Percentiles rank a stretch among this genome's conserved stretches.
phyloP scores from a whole-genome alignment of 2,888 invertebrate species.

The Autographa gamma region DNA sequence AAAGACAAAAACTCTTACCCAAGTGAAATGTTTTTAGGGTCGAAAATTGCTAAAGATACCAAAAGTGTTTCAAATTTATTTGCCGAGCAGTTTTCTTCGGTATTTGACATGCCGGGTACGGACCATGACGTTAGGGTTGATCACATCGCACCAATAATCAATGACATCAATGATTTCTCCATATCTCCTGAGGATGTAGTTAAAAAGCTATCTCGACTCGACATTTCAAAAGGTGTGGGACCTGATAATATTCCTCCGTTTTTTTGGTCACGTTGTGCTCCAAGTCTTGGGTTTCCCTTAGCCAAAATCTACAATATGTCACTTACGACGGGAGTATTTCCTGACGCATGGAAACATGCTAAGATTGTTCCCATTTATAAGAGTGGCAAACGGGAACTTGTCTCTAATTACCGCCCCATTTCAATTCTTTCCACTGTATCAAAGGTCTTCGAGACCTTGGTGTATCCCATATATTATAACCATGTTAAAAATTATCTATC shows the following conservation, averaged over 20 bases:
- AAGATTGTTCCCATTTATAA: conserved; percentile 40
- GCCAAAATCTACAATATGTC: conserved; percentile 38
- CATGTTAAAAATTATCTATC: conserved; percentile 23
- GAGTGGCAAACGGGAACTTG: conserved; percentile 26
- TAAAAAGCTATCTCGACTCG: conserved; percentile 3
- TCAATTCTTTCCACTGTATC: conserved; percentile 16
- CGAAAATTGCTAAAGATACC: too few species aligned
- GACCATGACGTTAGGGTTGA: too few species aligned
- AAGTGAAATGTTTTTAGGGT: too few species aligned
- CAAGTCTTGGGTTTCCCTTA: conserved; percentile 6
- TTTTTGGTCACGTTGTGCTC: conserved; percentile 15
- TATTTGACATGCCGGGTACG: too few species aligned
- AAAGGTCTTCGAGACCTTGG: conserved; percentile 33
- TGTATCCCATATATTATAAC: conserved; percentile 10
- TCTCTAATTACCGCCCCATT: conserved; percentile 27
- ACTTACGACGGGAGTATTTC: conserved; percentile 30
- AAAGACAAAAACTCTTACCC: too few species aligned
- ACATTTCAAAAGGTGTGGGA: conserved; percentile 22
- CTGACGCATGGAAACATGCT: conserved; percentile 33
- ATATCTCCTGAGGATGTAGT: not conserved
- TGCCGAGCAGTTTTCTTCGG: too few species aligned
- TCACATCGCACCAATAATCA: not conserved
- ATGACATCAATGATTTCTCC: not conserved
- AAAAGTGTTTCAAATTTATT: too few species aligned
- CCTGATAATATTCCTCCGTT: conserved; percentile 20